Conservation (phyloP, 2,888 invertebrate species). For the Rhaphigaster nebulosa region DNA sequence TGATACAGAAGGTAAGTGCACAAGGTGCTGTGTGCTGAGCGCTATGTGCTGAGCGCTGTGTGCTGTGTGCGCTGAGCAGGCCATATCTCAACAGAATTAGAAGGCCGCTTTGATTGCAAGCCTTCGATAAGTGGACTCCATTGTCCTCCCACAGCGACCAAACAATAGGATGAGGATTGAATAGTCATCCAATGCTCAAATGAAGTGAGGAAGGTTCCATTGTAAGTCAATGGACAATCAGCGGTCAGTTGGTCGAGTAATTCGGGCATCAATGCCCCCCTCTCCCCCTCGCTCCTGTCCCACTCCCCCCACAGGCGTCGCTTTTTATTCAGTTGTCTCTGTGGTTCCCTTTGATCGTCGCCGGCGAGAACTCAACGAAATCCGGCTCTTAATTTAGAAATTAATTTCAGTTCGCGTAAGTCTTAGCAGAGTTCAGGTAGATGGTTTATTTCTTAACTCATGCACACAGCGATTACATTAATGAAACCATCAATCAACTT, state of each 20-base stretch:
- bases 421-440: background rate
- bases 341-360: background rate
- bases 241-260: conserved; percentile 6
- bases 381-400: background rate
- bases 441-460: background rate
- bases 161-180: conserved; percentile 1
- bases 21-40: background rate
- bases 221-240: conserved; percentile 6
- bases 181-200: background rate
- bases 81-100: background rate
- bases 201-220: background rate
- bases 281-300: background rate
- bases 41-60: no score
- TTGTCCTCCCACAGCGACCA: background rate
- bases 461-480: no score
- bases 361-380: background rate
- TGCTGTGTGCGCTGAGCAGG: background rate
- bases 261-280: background rate
- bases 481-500: no score
- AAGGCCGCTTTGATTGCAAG: background rate
- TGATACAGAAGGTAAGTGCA: background rate
- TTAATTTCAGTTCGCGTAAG: background rate
- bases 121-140: background rate
- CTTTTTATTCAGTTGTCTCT: background rate
- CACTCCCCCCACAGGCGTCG: background rate